phyloP scores from a whole-genome alignment of 2,113 vertebrate species.

The Euleptes europaea region DNA sequence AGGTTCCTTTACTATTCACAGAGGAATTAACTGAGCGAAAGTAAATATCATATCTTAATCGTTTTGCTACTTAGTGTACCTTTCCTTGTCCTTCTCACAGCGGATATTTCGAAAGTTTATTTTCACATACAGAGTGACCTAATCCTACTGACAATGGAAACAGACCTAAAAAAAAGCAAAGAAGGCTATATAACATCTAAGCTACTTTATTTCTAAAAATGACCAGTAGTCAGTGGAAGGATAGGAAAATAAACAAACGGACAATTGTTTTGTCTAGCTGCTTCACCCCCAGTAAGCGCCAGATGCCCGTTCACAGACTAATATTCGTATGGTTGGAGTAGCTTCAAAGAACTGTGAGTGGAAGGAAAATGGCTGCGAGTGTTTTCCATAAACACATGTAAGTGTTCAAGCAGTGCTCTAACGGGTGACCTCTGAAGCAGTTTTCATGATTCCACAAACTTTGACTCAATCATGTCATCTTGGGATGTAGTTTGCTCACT shows the following conservation, averaged over 20 bases:
- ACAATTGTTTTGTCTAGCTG: background rate
- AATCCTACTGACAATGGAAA: accelerated
- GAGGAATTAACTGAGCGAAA: background rate
- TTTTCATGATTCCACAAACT: background rate
- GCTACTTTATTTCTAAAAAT: background rate
- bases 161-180: background rate
- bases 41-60: accelerated
- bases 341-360: background rate
- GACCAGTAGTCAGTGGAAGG: background rate
- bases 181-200: background rate
- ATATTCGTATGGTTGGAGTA: background rate
- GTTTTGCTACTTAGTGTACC: background rate
- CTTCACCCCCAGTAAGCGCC: background rate
- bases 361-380: background rate
- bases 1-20: background rate
- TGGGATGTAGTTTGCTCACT: background rate
- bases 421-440: background rate
- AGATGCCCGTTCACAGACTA: background rate
- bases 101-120: background rate
- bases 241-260: background rate
- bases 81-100: slow-evolving; percentile 23
- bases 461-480: background rate
- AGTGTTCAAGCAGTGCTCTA: background rate
- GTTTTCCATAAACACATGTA: background rate
- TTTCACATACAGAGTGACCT: background rate